Base-by-base conservation (phyloP, 2,888 invertebrate genomes). In the Crocallis elinguaria region DNA sequence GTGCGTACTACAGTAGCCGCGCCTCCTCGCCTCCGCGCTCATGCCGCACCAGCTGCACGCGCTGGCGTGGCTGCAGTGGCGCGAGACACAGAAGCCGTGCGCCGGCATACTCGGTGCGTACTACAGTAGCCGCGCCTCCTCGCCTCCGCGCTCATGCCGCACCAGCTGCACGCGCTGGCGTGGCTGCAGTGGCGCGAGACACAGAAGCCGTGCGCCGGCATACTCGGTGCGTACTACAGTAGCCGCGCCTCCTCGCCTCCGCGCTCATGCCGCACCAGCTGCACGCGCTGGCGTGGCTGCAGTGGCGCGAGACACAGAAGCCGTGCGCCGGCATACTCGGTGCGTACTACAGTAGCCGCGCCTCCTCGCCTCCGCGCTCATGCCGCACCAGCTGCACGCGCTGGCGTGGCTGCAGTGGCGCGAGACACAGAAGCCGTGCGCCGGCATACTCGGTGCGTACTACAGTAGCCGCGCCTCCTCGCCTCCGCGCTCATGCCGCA, bases 151-250 rank as follows among this genome's bases (percentile, higher is more conserved):
- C 41, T 57, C 16, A 95, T 97, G 95, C 82, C 89, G 0, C 97
- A 97, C 82, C 97, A 97, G 75, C 89, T 93, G 59, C 93, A 95
- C 62, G 97, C 96, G 0, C 80, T 98, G 0, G 92, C 94, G 0
- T 98, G 98, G 97, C 84, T 98, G 64, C 64, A 92, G 12, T 98
- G 97, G 96, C 88, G 97, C 11, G 98, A 98, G 79, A 83, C 84
- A 1, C 95, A 96, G 73, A 95, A 94, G 54, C 95, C 96, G 0
- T 86, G 94, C 14, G 97, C 97, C 0, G 97, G 97, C 13, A 95
- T 98, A 61, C 88, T 98, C 50, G 96, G 95, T 92, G 88, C 45
- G 44, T n/a, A 3, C 13, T n/a, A n/a, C 0, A 19, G 19, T 3
- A 3, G 19, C 19, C 19, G 19, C 19, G 19, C 3, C 19, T 19